phyloP scores from a whole-genome alignment of 2,797 vertebrate genomes.

The Brotula barbata region DNA sequence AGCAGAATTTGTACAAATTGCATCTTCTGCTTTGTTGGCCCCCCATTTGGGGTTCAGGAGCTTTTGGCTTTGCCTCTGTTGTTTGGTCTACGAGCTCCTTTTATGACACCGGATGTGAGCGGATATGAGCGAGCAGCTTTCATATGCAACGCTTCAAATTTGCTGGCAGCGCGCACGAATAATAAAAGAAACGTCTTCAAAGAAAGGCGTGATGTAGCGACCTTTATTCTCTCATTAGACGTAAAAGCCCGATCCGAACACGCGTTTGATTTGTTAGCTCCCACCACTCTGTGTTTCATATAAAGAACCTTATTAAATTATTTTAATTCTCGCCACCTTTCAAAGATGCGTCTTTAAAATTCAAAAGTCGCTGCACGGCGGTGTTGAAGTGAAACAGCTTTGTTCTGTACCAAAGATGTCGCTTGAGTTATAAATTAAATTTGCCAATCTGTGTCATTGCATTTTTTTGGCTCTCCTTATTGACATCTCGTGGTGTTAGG shows the following conservation, averaged over 20 bases:
- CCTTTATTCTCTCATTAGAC: constrained; percentile 65
- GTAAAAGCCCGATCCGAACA: constrained; percentile 54
- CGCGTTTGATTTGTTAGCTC: constrained; percentile 45
- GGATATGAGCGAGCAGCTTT: constrained; percentile 67
- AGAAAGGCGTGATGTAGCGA: constrained; percentile 46
- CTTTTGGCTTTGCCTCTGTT: constrained; percentile 62
- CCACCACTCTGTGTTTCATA: constrained; percentile 12
- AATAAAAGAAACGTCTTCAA: constrained; percentile 65
- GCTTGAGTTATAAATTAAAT: constrained; percentile 8
- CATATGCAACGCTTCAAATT: constrained; percentile 64
- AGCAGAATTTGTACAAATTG: constrained; percentile 69
- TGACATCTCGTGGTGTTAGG: no score
- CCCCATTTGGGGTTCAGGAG: constrained; percentile 49
- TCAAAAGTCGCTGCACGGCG: constrained; percentile 7
- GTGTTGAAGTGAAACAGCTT: constrained; percentile 34
- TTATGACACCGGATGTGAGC: constrained; percentile 65
- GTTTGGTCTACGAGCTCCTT: constrained; percentile 55
- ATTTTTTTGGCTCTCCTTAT: no score
- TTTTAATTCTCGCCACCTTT: constrained; percentile 16
- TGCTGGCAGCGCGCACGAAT: constrained; percentile 30
- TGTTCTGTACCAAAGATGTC: not conserved
- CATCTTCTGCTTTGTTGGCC: constrained; percentile 65
- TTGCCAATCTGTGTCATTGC: no score
- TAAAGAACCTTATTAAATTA: constrained; percentile 15
- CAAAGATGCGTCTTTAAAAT: constrained; percentile 6